Evolutionary conservation across 2,888 invertebrate species (phyloP).

Genomic region (Andrena minutula): DNA sequence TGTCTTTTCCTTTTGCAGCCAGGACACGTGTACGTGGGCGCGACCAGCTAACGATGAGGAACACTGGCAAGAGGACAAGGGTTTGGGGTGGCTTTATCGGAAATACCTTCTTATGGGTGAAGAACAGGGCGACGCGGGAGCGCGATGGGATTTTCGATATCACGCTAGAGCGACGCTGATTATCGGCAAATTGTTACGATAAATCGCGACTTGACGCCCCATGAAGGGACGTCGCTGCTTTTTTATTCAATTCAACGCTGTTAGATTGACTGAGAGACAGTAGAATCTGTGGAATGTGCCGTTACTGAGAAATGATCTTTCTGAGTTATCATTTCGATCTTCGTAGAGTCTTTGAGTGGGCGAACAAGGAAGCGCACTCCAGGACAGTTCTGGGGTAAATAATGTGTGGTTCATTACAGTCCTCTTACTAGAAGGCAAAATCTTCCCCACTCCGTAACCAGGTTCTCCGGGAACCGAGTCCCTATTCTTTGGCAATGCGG

Average conservation of each 20-base stretch:
- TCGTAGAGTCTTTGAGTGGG: background rate
- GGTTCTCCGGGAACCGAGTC: too few relatives aligned
- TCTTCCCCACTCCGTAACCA: too few relatives aligned
- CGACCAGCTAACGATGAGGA: slow-evolving; percentile 45
- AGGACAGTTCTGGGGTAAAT: too few relatives aligned
- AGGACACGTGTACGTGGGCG: slow-evolving; percentile 59
- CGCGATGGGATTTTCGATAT: slow-evolving; percentile 54
- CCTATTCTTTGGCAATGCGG: too few relatives aligned
- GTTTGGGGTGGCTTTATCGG: slow-evolving; percentile 51
- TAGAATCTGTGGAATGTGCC: too few relatives aligned
- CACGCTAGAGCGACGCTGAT: slow-evolving; percentile 57
- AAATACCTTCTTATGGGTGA: slow-evolving; percentile 39
- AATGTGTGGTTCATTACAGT: too few relatives aligned
- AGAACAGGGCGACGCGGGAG: slow-evolving; percentile 20
- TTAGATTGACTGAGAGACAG: background rate
- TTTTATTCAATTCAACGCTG: slow-evolving; percentile 38
- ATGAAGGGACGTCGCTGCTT: slow-evolving; percentile 15
- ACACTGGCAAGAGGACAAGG: slow-evolving; percentile 7
- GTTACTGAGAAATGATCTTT: background rate
- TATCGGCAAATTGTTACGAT: slow-evolving; percentile 62
- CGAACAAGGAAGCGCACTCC: too few relatives aligned
- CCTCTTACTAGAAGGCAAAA: too few relatives aligned
- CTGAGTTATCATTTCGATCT: background rate
- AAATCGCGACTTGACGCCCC: slow-evolving; percentile 41
- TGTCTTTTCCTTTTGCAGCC: slow-evolving; percentile 50